Evolutionary conservation across 2,888 invertebrate species (phyloP).

Genomic region (Eristalis tenax): DNA sequence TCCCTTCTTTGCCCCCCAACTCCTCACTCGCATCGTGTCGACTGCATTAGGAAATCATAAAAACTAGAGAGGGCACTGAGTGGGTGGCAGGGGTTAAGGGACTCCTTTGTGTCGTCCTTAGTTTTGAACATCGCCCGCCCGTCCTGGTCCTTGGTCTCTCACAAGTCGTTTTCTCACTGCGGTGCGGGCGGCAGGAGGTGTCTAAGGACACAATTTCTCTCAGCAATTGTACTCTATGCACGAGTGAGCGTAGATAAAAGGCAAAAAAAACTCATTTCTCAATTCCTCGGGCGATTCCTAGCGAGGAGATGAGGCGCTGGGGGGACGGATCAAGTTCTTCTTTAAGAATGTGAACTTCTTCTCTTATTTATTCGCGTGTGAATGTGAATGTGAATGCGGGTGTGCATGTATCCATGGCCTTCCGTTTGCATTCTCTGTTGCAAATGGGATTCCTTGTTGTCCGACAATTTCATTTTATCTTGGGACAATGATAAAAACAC

Average conservation of each 20-base stretch:
- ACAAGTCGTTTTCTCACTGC: neutral
- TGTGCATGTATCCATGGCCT: slow-evolving; percentile 8
- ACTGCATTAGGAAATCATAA: slow-evolving; percentile 64
- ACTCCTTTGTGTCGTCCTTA: slow-evolving; percentile 48
- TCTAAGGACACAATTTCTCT: slow-evolving; percentile 58
- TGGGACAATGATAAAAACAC: slow-evolving; percentile 33
- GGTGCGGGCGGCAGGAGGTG: neutral
- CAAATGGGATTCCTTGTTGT: slow-evolving; percentile 61
- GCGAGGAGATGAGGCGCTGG: neutral
- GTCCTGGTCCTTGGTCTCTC: neutral
- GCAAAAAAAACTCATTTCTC: slow-evolving; percentile 33
- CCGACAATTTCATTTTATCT: slow-evolving; percentile 62
- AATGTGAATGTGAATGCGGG: neutral
- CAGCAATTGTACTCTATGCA: slow-evolving; percentile 55
- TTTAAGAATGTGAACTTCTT: slow-evolving; percentile 1
- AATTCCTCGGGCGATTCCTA: slow-evolving; percentile 29
- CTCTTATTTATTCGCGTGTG: slow-evolving; percentile 14
- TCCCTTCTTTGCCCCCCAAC: neutral
- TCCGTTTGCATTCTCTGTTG: slow-evolving; percentile 37
- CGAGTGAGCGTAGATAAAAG: slow-evolving; percentile 32
- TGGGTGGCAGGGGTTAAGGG: slow-evolving; percentile 16
- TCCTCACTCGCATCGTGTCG: neutral
- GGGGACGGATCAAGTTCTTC: neutral
- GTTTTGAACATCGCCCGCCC: slow-evolving; percentile 14
- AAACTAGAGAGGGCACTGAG: slow-evolving; percentile 32